phyloP scores from a whole-genome alignment of 2,113 vertebrate species.

The Centropristis striata region DNA sequence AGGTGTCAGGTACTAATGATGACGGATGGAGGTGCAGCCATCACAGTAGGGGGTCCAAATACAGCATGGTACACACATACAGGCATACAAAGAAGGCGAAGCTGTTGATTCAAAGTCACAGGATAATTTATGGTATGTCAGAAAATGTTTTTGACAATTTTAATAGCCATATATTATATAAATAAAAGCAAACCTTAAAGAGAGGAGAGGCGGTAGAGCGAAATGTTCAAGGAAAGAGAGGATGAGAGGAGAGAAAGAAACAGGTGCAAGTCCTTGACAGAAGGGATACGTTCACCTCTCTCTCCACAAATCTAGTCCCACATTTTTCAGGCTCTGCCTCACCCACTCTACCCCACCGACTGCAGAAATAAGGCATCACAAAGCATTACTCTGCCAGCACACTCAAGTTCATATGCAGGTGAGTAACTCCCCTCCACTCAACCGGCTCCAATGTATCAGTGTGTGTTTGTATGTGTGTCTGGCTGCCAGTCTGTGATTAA shows the following conservation, averaged over 20 bases:
- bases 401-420: slow-evolving; percentile 77
- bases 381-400: slow-evolving; percentile 53
- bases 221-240: slow-evolving; percentile 6
- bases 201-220: slow-evolving; percentile 46
- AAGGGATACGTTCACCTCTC: slow-evolving; percentile 36
- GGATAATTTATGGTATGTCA: neutral
- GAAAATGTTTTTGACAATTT: slow-evolving; percentile 3
- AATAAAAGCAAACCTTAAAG: slow-evolving; percentile 7
- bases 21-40: slow-evolving; percentile 58
- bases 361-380: slow-evolving; percentile 56
- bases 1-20: slow-evolving; percentile 74
- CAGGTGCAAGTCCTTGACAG: slow-evolving; percentile 23
- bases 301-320: slow-evolving; percentile 46
- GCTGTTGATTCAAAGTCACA: slow-evolving; percentile 42
- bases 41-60: slow-evolving; percentile 43
- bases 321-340: slow-evolving; percentile 40
- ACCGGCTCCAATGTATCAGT: slow-evolving; percentile 19
- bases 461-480: slow-evolving; percentile 18
- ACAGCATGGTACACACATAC: slow-evolving; percentile 24
- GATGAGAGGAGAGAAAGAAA: neutral
- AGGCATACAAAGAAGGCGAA: slow-evolving; percentile 18
- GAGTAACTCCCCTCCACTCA: slow-evolving; percentile 64
- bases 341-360: slow-evolving; percentile 27
- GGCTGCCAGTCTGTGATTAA: neutral
- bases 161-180: neutral